These are phyloP conservation scores for Laticauda laticaudata DNA, from an alignment of 2,113 vertebrate genomes.

Conservation along the genomic window DNA sequence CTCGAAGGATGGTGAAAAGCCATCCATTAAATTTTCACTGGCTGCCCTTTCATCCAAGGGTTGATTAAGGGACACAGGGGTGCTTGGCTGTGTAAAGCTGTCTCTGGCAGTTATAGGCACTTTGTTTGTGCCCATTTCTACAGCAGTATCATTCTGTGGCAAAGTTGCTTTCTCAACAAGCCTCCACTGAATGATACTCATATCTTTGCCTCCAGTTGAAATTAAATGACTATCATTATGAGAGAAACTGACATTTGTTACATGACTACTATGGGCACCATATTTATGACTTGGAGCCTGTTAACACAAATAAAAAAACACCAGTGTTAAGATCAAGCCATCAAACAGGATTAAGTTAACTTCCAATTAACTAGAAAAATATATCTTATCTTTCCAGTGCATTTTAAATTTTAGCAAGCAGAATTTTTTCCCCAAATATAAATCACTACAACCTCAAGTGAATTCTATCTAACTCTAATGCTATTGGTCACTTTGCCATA, in stretches of 20 bases:
- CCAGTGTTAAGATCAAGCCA: neutral
- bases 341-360: neutral
- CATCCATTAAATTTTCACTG: slow-evolving; percentile 59
- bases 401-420: neutral
- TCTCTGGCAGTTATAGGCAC: slow-evolving; percentile 60
- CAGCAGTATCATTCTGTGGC: slow-evolving; percentile 69
- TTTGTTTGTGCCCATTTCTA: slow-evolving; percentile 64
- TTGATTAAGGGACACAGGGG: slow-evolving; percentile 48
- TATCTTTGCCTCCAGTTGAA: slow-evolving; percentile 97
- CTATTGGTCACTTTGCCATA: neutral
- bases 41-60: slow-evolving; percentile 54
- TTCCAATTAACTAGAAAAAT: neutral
- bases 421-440: neutral
- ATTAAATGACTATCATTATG: slow-evolving; percentile 88
- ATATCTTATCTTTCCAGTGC: fast-evolving
- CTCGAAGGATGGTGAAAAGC: slow-evolving; percentile 63
- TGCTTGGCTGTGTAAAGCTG: slow-evolving; percentile 40
- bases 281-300: slow-evolving; percentile 97
- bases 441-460: neutral
- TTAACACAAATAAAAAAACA: slow-evolving; percentile 36
- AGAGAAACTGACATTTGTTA: slow-evolving; percentile 97
- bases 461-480: neutral
- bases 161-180: slow-evolving; percentile 83
- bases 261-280: slow-evolving; percentile 97
- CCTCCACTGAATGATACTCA: slow-evolving; percentile 97